Evolutionary conservation across 2,797 vertebrate species (phyloP).

Genomic region (Cheracebus regulus): DNA sequence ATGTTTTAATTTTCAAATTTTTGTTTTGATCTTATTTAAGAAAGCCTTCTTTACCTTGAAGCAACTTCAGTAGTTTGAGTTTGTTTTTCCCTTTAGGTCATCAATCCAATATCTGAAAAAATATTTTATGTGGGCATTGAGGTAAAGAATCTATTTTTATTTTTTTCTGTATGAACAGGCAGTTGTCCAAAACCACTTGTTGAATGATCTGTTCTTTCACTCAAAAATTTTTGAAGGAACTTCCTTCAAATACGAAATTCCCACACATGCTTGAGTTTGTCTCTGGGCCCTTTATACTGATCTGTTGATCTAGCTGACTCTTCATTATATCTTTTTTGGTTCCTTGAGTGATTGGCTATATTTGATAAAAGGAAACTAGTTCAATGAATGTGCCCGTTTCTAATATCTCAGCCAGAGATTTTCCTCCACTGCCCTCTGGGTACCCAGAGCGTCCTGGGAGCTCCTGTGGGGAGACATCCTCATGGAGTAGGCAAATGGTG

Average conservation of each 20-base stretch:
- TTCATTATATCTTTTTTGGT: neutral
- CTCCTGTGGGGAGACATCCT: neutral
- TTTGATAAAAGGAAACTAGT: neutral
- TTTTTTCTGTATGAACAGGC: neutral
- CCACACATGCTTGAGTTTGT: neutral
- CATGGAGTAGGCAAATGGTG: neutral
- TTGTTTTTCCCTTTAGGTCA: neutral
- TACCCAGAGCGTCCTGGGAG: neutral
- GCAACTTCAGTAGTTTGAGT: neutral
- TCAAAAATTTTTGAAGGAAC: neutral
- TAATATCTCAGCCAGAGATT: neutral
- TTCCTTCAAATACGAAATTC: neutral
- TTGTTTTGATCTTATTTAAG: neutral
- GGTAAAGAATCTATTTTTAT: constrained; percentile 18
- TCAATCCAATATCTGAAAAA: constrained; percentile 22
- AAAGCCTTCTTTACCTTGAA: constrained; percentile 32
- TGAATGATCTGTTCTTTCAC: neutral
- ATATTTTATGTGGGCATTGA: neutral
- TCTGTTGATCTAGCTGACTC: neutral
- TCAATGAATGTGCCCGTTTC: neutral
- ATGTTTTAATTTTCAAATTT: neutral
- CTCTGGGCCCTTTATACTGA: neutral
- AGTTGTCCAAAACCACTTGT: neutral
- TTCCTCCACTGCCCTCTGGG: neutral
- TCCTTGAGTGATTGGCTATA: neutral